Base-by-base conservation (phyloP, 2,888 invertebrate genomes). In the Plusia festucae region DNA sequence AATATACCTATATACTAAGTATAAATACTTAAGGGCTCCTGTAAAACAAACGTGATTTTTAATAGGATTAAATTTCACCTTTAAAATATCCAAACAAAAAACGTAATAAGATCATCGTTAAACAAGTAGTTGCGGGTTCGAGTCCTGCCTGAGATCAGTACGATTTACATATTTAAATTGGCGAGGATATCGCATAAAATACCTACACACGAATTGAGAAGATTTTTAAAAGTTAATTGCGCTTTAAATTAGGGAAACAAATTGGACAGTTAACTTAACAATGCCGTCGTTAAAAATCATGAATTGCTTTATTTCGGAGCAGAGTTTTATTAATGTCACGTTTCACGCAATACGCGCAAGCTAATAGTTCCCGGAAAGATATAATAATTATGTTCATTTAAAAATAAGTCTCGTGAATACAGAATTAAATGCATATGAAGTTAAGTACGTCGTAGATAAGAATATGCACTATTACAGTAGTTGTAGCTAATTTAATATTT, bases 321-420 rank as follows among this genome's bases (percentile, higher is more conserved):
- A 18, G 8, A 20, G 11, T 53, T 32, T 32, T 13, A 30, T 32
- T 32, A 7, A 32, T 53, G 18, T 16, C 30, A 32, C 18, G 18
- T n/a, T 30, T 53, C 53, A 53, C 53, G 53, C 18, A 53, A 13
- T 18, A 20, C 18, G 53, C 16, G 18, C 53, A 53, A 34, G 20
- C 56, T 55, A 66, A 59, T 59, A 73, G 16, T 20, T 49, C 18
- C 18, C 46, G 11, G 16, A 49, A 49, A 20, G 20, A 18, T 49
- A 20, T 2, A 11, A 49, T 20, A 49, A 49, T 49, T 9, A 49
- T 18, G 46, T 49, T 18, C 20, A 20, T 49, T 49, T 20, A 9
- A 20, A 49, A 49, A 49, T 49, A 49, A 49, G 11, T 20, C 9
- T 20, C 2, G 24, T 55, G 52, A 66, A 56, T 59, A 73, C 9